Percentiles rank a stretch among this genome's conserved stretches.
Evolutionary conservation across 2,113 vertebrate species (phyloP).

Genomic region (Gadus macrocephalus): DNA sequence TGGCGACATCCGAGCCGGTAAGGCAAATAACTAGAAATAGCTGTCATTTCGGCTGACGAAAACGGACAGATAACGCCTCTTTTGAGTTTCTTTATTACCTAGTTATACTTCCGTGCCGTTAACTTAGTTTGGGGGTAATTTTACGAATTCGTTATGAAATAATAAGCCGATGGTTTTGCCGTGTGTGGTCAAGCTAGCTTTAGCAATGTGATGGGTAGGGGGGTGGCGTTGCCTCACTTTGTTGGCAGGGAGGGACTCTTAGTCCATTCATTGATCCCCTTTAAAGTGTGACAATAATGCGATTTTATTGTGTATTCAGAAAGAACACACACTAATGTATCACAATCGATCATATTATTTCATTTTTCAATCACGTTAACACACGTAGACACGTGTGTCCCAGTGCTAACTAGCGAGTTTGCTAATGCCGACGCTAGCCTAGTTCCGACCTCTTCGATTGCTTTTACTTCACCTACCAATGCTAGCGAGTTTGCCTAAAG

Average conservation of each 20-base stretch:
- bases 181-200: conserved; percentile 54
- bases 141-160: too few relatives aligned
- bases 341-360: rapidly evolving
- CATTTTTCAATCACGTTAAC: not conserved
- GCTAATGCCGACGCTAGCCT: conserved; percentile 43
- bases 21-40: conserved; percentile 45
- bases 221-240: conserved; percentile 47
- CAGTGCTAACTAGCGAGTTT: conserved; percentile 43
- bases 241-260: conserved; percentile 59
- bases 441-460: not conserved
- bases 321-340: not conserved
- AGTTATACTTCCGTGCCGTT: too few relatives aligned
- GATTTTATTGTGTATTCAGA: not conserved
- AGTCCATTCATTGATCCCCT: conserved; percentile 25
- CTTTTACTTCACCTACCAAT: not conserved
- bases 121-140: too few relatives aligned
- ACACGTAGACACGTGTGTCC: conserved; percentile 60
- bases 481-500: too few relatives aligned
- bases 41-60: not conserved
- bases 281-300: not conserved
- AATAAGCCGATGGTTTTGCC: conserved; percentile 1
- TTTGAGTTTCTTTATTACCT: too few relatives aligned
- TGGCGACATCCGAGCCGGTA: conserved; percentile 84
- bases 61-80: not conserved
- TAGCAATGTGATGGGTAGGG: conserved; percentile 55